Conservation (phyloP, 2,888 invertebrate species). For the Cephalotes varians region DNA sequence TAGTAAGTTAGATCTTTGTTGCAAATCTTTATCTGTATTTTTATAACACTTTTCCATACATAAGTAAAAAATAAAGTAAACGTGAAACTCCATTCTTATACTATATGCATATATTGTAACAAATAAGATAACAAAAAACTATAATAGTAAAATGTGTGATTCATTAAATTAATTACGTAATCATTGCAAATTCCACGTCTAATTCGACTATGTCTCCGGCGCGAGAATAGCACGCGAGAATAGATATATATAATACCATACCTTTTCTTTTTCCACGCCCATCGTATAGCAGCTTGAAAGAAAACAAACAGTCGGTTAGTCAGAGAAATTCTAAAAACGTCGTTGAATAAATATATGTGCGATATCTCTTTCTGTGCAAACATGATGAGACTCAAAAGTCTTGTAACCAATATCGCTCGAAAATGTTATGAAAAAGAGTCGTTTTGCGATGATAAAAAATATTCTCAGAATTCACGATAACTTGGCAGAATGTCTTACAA, state of each 20-base stretch:
- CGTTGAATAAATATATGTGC: neutral
- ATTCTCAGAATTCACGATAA: neutral
- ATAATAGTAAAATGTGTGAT: neutral
- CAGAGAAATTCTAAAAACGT: neutral
- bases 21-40: neutral
- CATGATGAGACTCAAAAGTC: neutral
- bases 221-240: neutral
- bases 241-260: constrained; percentile 55
- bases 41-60: too few species aligned
- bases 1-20: neutral
- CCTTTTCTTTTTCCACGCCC: constrained; percentile 78
- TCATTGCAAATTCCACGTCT: neutral
- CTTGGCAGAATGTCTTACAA: neutral
- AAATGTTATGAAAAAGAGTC: neutral
- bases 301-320: constrained; percentile 30
- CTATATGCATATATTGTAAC: neutral
- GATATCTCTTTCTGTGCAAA: constrained; percentile 1
- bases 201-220: neutral
- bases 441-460: neutral
- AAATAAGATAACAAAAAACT: neutral
- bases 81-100: neutral
- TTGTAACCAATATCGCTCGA: neutral
- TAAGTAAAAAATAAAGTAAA: neutral
- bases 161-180: neutral
- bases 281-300: constrained; percentile 77